Percentiles rank a stretch among this genome's conserved stretches.
Conservation (phyloP, 2,888 invertebrate species). For the Scaptomyza caliginosa region DNA sequence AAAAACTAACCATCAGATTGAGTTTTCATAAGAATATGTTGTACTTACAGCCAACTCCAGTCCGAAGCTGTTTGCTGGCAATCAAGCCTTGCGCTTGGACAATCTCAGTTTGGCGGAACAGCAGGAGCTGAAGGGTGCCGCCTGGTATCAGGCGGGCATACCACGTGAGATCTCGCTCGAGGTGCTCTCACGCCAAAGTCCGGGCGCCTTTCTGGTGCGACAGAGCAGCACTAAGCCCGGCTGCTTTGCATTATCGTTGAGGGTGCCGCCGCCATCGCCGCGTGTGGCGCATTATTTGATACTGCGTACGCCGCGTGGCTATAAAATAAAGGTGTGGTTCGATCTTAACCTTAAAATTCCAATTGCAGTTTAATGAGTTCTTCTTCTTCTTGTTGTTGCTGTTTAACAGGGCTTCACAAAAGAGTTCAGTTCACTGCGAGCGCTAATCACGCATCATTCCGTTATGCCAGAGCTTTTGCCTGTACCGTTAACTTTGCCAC, state of each 20-base stretch:
- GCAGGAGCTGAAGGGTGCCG: constrained; percentile 93
- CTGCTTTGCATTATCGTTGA: constrained; percentile 96
- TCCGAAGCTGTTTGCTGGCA: constrained; percentile 85
- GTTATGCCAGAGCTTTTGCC: constrained; percentile 98
- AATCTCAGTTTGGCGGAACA: constrained; percentile 89
- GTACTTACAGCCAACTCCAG: constrained; percentile 82
- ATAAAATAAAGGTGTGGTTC: constrained; percentile 92
- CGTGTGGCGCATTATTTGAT: constrained; percentile 97
- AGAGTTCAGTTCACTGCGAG: constrained; percentile 95
- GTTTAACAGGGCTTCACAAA: constrained; percentile 95
- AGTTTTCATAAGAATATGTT: no score
- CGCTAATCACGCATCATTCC: constrained; percentile 98
- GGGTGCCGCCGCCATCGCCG: constrained; percentile 93
- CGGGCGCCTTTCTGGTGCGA: constrained; percentile 97
- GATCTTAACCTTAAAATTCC: no score
- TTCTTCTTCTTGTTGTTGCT: constrained; percentile 17
- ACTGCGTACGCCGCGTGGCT: constrained; percentile 93
- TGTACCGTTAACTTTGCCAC: constrained; percentile 93
- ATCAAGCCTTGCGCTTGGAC: constrained; percentile 85
- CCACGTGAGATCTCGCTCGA: constrained; percentile 97
- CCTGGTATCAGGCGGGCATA: constrained; percentile 98
- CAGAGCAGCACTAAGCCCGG: constrained; percentile 97
- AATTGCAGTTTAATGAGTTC: no score
- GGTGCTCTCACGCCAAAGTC: constrained; percentile 93
- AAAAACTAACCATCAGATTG: neutral